Evolutionary conservation across 2,888 invertebrate species (phyloP), one percentile per base, ranked within the genome.

Genomic region (Hyalella azteca): DNA sequence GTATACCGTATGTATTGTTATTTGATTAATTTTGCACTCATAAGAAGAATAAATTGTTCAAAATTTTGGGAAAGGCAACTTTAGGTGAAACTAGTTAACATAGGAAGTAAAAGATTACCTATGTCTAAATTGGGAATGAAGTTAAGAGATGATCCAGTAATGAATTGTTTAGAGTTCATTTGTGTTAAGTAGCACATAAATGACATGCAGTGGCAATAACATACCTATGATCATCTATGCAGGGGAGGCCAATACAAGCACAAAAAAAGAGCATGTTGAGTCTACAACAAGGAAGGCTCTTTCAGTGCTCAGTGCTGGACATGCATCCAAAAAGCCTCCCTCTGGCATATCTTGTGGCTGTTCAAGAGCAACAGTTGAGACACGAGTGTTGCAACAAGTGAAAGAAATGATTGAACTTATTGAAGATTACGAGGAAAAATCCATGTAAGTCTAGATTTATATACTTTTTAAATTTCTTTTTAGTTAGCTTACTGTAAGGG

Each of bases 371-470:
- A 29, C 39, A 66, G 66, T 66, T 66, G 13, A n/a, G 1, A 36
- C 66, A 13, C 66, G 36, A 29, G 66, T 66, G 32, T 39, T 36
- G 36, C 36, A 66, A 4, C 19, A 5, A 19, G 66, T 66, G n/a
- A 5, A 36, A 19, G 39, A 2, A 9, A 66, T 66, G 66, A 66
- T 66, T 32, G 66, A 9, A 1, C 19, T 36, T 29, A 19, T 66
- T 66, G 36, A 7, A 29, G 66, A 66, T 36, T 36, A 66, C 36
- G 66, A 66, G 36, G 66, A 66, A 36, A 66, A 66, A 66, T 36
- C 66, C 9, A 66, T 66, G 66, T 66, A 36, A 66, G 66, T 66
- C n/a, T 22, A 26, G 22, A 45, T 11, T 11, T 1, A 45, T 45
- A 45, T 15, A 15, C 19, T 11, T 11, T 2, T 45, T 11, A 45